Percentiles rank a stretch among this genome's conserved stretches.
Evolutionary conservation across 2,113 vertebrate genomes (phyloP).

Genomic region (Nibea albiflora): DNA sequence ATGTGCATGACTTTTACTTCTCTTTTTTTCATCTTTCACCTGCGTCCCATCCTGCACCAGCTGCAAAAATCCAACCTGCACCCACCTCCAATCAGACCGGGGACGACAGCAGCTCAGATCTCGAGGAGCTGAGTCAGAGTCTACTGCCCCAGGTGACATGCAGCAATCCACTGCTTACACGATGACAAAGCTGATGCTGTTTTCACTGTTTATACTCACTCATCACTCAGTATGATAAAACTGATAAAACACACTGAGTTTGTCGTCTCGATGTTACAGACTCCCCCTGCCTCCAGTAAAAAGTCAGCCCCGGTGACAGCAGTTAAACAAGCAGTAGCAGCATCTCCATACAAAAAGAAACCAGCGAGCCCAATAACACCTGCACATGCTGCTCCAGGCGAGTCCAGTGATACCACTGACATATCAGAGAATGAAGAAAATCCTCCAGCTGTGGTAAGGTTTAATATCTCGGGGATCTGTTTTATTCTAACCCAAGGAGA

Average conservation of each 20-base stretch:
- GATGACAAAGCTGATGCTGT: not conserved
- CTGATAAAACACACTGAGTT: not conserved
- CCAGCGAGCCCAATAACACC: too few relatives aligned
- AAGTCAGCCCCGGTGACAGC: too few relatives aligned
- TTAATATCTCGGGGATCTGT: not conserved
- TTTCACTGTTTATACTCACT: not conserved
- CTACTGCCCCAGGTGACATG: conserved; percentile 48
- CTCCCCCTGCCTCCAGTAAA: not conserved
- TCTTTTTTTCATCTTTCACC: not conserved
- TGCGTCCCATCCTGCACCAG: not conserved
- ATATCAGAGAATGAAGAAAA: conserved; percentile 18
- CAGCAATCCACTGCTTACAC: not conserved
- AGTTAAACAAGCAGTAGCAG: too few relatives aligned
- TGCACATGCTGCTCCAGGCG: not conserved
- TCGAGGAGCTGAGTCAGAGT: conserved; percentile 41
- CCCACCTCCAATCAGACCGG: not conserved
- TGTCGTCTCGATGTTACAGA: not conserved
- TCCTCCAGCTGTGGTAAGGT: not conserved
- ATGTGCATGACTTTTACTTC: not conserved
- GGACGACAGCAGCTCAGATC: conserved; percentile 9
- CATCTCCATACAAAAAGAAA: too few relatives aligned
- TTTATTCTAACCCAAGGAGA: not conserved
- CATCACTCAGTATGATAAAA: not conserved
- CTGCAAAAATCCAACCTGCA: not conserved
- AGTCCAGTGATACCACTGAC: conserved; percentile 24